Evolutionary conservation across 2,797 vertebrate species (phyloP).

Genomic region (Phoebastria nigripes): DNA sequence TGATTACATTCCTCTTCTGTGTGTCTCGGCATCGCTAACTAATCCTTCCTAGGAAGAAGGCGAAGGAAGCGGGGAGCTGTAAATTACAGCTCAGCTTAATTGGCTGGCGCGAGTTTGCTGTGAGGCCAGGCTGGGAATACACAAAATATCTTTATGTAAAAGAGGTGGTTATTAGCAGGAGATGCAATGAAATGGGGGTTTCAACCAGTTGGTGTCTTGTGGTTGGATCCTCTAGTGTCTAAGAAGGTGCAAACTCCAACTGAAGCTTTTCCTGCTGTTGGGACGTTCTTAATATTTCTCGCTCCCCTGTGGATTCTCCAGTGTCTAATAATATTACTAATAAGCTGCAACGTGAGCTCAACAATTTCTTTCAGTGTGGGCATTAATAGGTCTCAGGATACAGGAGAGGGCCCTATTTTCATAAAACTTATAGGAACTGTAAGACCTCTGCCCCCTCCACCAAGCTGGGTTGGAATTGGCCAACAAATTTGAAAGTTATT

Average conservation of each 20-base stretch:
- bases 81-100: conserved; percentile 38
- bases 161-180: conserved; percentile 16
- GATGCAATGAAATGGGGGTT: neutral
- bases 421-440: conserved; percentile 51
- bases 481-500: conserved; percentile 48
- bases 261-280: neutral
- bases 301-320: conserved; percentile 52
- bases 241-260: conserved; percentile 50
- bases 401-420: conserved; percentile 50
- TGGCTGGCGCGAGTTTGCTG: neutral
- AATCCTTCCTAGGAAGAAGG: neutral
- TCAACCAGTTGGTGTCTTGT: conserved; percentile 28
- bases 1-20: neutral
- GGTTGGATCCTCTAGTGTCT: conserved; percentile 40
- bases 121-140: conserved; percentile 5
- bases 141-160: conserved; percentile 24
- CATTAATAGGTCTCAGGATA: conserved; percentile 62
- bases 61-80: conserved; percentile 18
- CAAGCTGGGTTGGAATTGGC: conserved; percentile 9
- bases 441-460: conserved; percentile 56
- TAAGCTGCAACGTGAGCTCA: conserved; percentile 56
- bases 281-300: conserved; percentile 23
- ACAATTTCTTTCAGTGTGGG: conserved; percentile 61
- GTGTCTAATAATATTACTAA: conserved; percentile 65
- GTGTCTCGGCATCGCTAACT: fast-evolving